These are phyloP conservation scores for Abrostola triplasia DNA, from an alignment of 2,888 invertebrate genomes.

Conservation along the genomic window DNA sequence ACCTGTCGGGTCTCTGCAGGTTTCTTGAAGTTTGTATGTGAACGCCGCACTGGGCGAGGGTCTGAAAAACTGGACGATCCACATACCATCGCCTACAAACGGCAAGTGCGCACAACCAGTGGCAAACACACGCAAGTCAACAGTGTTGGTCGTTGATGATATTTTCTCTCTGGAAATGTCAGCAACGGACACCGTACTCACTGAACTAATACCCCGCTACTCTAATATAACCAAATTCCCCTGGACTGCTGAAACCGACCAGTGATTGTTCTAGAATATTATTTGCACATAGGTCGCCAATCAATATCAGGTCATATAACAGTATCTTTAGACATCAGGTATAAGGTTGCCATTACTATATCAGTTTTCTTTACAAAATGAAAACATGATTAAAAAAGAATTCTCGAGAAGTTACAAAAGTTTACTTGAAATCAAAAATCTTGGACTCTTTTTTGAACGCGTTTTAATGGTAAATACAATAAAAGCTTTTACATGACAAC, in stretches of 20 bases:
- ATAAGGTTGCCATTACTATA: conserved; percentile 82
- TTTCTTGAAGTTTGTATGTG: conserved; percentile 80
- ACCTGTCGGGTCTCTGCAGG: conserved; percentile 83
- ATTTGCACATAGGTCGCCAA: conserved; percentile 60
- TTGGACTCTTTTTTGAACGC: conserved; percentile 1
- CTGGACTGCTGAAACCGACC: conserved; percentile 78
- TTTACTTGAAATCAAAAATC: conserved; percentile 7
- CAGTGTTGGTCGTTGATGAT: conserved; percentile 85
- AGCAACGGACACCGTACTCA: conserved; percentile 86
- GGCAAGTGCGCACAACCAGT: conserved; percentile 83
- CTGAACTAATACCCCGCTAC: conserved; percentile 71
- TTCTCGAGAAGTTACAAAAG: conserved; percentile 13
- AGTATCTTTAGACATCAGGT: conserved; percentile 73
- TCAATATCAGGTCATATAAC: conserved; percentile 47
- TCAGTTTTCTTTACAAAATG: conserved; percentile 22
- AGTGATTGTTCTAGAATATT: conserved; percentile 63
- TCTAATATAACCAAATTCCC: conserved; percentile 67
- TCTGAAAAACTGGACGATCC: conserved; percentile 89
- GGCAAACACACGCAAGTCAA: conserved; percentile 75
- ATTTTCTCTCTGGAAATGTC: conserved; percentile 83
- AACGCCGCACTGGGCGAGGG: conserved; percentile 86
- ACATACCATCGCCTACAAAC: conserved; percentile 87
- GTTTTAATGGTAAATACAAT: conserved; percentile 22
- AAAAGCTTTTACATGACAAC: conserved; percentile 70
- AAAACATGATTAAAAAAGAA: conserved; percentile 14